Base-by-base conservation (phyloP, 2,888 invertebrate species). In the Fragum whitleyi region DNA sequence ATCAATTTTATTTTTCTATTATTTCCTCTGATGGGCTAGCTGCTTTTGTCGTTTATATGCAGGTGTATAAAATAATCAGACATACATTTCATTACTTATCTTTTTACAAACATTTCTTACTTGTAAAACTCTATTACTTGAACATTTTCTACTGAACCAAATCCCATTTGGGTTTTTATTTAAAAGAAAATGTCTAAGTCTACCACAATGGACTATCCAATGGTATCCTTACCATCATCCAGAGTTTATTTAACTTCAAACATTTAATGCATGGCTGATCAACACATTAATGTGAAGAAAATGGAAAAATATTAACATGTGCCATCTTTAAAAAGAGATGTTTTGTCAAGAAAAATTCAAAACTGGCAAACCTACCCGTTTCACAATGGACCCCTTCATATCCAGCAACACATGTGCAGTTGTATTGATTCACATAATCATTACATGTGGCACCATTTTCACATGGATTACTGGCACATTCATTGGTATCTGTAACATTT, bases 401-500 rank as follows among this genome's bases (percentile, higher is more conserved):
- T 28, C 57, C 57, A 9, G 57, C 23, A 2, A 23, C 57, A 57
- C 57, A 57, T n/a, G 57, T 23, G 14, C 57, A 57, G 6, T 23
- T 23, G 57, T 57, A 57, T 14, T 21, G 9, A 57, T 57, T 57
- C 3, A 57, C 28, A 6, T 26, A 23, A 14, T 57, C 57, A 57
- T 57, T 57, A 26, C 57, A 57, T 6, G 57, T 57, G 57, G 57
- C 57, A 11, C 57, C 57, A 23, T 57, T 57, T 14, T 57, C 5
- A 23, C 57, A 57, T 14, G 57, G 57, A 14, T 57, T 28, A 23
- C 26, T 26, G 57, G 57, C 57, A 57, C 57, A 57, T 23, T 57
- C 57, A n/a, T 57, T 14, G 2, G 14, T 57, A 23, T 57, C 57
- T n/a, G n/a, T n/a, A n/a, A n/a, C n/a, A n/a, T n/a, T n/a, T 42